Evolutionary conservation across 2,888 invertebrate genomes (phyloP).

Genomic region (Latrodectus elegans): DNA sequence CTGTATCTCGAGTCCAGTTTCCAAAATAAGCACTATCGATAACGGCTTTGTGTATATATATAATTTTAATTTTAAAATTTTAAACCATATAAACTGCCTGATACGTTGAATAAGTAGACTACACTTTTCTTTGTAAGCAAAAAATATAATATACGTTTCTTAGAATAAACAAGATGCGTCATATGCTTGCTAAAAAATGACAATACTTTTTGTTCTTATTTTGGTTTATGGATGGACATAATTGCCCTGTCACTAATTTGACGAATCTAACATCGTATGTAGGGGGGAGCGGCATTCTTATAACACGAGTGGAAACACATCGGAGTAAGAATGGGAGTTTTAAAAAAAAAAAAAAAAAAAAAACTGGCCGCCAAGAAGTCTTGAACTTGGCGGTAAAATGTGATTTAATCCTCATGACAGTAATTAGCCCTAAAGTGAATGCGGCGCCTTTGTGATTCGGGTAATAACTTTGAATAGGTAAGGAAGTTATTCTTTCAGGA

Average conservation of each 20-base stretch:
- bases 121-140: too few species aligned
- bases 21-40: too few species aligned
- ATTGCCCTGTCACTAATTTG: constrained; percentile 51
- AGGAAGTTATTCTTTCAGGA: constrained; percentile 4
- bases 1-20: too few species aligned
- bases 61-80: too few species aligned
- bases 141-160: too few species aligned
- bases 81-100: too few species aligned
- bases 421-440: constrained; percentile 67
- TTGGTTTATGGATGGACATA: constrained; percentile 15
- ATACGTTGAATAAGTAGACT: too few species aligned
- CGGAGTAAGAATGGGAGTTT: constrained; percentile 30
- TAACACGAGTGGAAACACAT: constrained; percentile 22
- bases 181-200: too few species aligned
- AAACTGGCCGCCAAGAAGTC: constrained; percentile 33
- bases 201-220: too few species aligned
- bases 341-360: background rate
- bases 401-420: constrained; percentile 69
- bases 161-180: too few species aligned
- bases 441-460: constrained; percentile 65
- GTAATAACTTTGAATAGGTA: constrained; percentile 66
- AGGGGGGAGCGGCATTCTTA: background rate
- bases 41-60: too few species aligned
- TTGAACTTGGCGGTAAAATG: constrained; percentile 65
- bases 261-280: constrained; percentile 26